Conservation (phyloP, 2,797 vertebrate species). For the Ambastaia sidthimunki region DNA sequence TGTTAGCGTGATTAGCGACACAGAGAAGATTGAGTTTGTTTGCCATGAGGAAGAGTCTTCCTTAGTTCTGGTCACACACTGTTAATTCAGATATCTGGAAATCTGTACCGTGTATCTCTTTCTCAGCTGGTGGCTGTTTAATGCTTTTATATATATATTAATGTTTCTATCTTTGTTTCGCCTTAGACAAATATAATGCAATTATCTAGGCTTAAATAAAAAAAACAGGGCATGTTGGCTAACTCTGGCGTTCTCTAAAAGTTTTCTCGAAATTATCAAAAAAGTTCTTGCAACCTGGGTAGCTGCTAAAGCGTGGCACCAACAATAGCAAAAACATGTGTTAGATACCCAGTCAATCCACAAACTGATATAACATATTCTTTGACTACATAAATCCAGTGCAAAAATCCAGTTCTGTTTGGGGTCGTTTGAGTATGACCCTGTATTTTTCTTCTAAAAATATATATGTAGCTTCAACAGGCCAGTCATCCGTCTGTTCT, state of each 20-base stretch:
- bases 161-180: neutral
- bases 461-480: neutral
- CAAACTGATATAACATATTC: neutral
- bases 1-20: neutral
- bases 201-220: neutral
- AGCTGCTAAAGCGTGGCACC: neutral
- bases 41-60: neutral
- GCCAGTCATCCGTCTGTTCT: constrained; percentile 8
- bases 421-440: neutral
- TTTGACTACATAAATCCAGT: no score
- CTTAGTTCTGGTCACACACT: neutral
- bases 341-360: neutral
- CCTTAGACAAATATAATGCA: neutral
- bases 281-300: neutral
- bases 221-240: no score
- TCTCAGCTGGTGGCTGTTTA: neutral
- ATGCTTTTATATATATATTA: neutral
- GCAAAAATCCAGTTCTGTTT: neutral
- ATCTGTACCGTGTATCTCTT: neutral
- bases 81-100: neutral
- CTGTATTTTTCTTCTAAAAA: neutral
- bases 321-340: neutral
- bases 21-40: constrained; percentile 9
- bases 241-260: no score
- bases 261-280: no score